Conservation (phyloP, 2,797 vertebrate species). For the Hipposideros larvatus region DNA sequence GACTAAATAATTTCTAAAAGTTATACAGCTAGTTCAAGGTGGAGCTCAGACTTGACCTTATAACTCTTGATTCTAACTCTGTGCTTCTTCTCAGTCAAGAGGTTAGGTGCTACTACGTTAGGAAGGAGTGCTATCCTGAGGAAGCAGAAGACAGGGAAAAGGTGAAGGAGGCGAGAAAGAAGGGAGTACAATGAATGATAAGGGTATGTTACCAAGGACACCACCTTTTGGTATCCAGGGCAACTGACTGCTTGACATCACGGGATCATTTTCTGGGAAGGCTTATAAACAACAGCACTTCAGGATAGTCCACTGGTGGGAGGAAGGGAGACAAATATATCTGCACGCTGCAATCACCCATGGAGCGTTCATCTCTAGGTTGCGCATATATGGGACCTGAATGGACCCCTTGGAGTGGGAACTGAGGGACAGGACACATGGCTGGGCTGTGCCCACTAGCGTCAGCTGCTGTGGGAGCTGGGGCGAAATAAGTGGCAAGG, state of each 20-base stretch:
- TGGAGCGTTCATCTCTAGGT: neutral
- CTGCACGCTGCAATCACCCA: neutral
- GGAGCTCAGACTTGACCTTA: neutral
- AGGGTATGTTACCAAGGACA: neutral
- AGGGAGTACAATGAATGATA: too few species aligned
- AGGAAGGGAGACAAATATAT: neutral
- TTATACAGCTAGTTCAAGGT: neutral
- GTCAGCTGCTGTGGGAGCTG: neutral
- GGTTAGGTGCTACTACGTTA: neutral
- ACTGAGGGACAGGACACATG: neutral
- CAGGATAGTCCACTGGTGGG: neutral
- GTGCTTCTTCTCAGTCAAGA: neutral
- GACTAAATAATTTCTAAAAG: neutral
- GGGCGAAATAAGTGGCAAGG: neutral
- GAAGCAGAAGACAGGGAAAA: neutral
- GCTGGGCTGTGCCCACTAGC: neutral
- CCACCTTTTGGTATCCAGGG: neutral
- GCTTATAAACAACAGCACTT: neutral
- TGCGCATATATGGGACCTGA: neutral
- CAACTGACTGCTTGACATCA: neutral
- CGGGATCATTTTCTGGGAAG: neutral
- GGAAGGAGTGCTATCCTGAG: neutral
- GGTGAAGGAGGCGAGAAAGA: neutral
- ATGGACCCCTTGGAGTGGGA: neutral
- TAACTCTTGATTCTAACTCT: neutral